Evolutionary conservation across 2,113 vertebrate genomes (phyloP).

Genomic region (Zosterops pallidus): DNA sequence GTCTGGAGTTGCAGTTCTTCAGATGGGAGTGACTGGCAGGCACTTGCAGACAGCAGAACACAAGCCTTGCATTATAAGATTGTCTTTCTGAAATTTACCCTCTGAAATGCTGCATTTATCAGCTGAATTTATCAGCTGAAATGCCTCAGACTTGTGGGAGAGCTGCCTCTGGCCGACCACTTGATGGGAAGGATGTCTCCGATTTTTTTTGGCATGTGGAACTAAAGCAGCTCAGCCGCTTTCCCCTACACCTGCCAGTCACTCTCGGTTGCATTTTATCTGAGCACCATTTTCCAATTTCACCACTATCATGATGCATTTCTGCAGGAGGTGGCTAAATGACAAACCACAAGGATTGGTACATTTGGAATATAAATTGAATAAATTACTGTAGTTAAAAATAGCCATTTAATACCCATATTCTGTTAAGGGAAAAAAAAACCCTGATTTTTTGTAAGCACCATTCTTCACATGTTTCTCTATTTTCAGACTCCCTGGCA

Average conservation of each 20-base stretch:
- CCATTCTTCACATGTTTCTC: background rate
- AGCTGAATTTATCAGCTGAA: constrained; percentile 37
- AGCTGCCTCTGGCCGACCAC: constrained; percentile 20
- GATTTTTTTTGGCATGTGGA: background rate
- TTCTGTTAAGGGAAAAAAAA: background rate
- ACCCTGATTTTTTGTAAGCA: background rate
- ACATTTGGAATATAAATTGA: background rate
- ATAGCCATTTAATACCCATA: background rate
- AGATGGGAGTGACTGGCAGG: background rate
- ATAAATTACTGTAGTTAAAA: constrained; percentile 11
- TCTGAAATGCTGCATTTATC: background rate
- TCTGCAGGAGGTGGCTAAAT: background rate
- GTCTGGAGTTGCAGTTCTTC: background rate
- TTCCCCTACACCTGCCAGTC: constrained; percentile 18
- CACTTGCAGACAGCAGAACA: background rate
- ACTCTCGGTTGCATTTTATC: constrained; percentile 13
- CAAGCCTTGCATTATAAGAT: background rate
- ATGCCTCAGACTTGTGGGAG: constrained; percentile 27
- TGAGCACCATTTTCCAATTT: constrained; percentile 27
- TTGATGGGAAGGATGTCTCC: background rate
- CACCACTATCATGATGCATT: background rate
- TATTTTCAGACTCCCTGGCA: background rate
- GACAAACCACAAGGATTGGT: background rate
- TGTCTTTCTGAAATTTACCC: background rate
- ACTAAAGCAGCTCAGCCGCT: background rate